Percentiles rank a stretch among this genome's conserved stretches.
Conservation (phyloP, 2,113 vertebrate species). For the Gyps fulvus region DNA sequence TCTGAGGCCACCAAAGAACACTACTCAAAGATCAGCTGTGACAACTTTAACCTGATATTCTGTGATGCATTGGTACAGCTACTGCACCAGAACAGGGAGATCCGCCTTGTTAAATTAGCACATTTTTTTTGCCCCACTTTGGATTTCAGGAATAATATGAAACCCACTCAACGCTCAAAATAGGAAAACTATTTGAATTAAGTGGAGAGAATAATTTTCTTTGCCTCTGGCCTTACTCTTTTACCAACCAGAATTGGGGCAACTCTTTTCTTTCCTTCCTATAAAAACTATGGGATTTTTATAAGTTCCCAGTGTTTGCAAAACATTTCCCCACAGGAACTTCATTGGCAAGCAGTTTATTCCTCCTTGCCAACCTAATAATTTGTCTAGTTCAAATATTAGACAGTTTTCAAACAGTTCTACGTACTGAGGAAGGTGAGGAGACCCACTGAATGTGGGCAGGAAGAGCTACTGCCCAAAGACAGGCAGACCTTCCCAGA, state of each 20-base stretch:
- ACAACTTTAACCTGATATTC: not conserved
- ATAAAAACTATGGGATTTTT: not conserved
- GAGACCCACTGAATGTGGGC: rapidly evolving
- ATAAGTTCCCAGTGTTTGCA: not conserved
- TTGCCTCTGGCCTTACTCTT: not conserved
- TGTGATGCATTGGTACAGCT: not conserved
- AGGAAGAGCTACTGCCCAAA: not conserved
- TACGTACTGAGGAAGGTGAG: not conserved
- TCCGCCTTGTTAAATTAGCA: not conserved
- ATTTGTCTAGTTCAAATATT: not conserved
- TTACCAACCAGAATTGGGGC: not conserved
- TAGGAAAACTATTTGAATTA: not conserved
- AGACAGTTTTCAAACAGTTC: not conserved
- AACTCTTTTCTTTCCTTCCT: not conserved
- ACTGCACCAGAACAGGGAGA: not conserved
- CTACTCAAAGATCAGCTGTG: not conserved
- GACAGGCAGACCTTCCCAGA: not conserved
- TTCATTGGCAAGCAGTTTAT: not conserved
- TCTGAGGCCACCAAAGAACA: not conserved
- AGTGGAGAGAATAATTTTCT: not conserved
- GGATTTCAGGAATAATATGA: not conserved
- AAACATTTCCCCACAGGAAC: not conserved
- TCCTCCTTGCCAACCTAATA: not conserved
- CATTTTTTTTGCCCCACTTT: not conserved
- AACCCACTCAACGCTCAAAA: not conserved